Base-by-base conservation (phyloP, 2,113 vertebrate genomes). In the Chrysochloris asiatica region DNA sequence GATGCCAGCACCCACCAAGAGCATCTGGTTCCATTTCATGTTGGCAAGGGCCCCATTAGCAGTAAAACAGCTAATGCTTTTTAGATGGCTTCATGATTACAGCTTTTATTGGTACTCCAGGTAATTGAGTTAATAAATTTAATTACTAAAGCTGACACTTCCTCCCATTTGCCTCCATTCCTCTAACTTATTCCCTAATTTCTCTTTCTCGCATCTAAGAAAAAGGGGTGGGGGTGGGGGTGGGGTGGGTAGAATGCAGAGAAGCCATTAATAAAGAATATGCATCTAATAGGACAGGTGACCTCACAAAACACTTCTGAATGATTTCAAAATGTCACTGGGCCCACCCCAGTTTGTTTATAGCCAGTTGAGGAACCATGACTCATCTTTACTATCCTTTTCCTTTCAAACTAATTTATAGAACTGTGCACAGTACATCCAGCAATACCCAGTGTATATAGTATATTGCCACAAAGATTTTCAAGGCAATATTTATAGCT, bases 111-210 rank as follows among this genome's bases (percentile, higher is more conserved):
- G 63, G 80, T 90, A 93, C 72, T 90, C 67, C 84, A 90, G 92
- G 92, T 94, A 95, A 95, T 87, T 94, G 92, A 96, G 92, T 97
- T 95, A 96, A 96, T 97, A 96, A 94, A 96, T 92, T 95, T 96
- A 94, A 96, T 96, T 95, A 88, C 88, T 41, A 79, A 17, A 30
- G 41, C 88, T 88, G 93, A 95, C 83, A 86, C 56, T 63, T 92
- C 78, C 41, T 89, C 73, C 43, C 36, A 83, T 73, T 56, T 3
- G 0, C 45, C 26, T 86, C 86, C 4, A 47, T n/a, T 63, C 43
- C 69, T 83, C 14, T 75, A 79, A 81, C 61, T 92, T 78, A 78
- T 83, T 93, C 79, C 43, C 47, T 12, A 85, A 47, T 43, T 91
- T 61, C 21, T 73, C 38, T 41, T 79, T 3, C 28, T 67, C 16